Conservation (phyloP, 2,113 vertebrate genomes). For the Lathamus discolor region DNA sequence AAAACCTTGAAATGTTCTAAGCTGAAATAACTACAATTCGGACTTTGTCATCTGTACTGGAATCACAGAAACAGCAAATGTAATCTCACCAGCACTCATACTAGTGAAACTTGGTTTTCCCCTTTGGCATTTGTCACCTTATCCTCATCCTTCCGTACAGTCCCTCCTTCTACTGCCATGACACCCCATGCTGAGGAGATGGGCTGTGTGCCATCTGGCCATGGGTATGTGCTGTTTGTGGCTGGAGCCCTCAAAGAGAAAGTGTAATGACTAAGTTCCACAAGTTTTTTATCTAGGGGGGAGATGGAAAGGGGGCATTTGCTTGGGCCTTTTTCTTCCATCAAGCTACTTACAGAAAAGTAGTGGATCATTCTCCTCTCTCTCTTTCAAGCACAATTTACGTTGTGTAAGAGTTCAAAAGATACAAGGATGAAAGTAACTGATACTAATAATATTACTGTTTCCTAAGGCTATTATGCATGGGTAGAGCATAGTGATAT, state of each 20-base stretch:
- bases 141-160: background rate
- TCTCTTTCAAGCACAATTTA: background rate
- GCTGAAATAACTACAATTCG: background rate
- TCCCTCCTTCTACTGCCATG: rapidly evolving
- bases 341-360: background rate
- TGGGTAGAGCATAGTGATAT: background rate
- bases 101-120: background rate
- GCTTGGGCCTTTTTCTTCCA: background rate
- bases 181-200: background rate
- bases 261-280: background rate
- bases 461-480: background rate
- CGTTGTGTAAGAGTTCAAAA: background rate
- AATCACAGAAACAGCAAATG: background rate
- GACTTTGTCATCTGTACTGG: background rate
- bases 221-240: background rate
- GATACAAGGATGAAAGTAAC: background rate
- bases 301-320: background rate
- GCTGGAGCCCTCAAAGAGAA: background rate
- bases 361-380: background rate
- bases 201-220: rapidly evolving
- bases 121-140: background rate
- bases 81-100: rapidly evolving
- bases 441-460: background rate
- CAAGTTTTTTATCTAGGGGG: background rate
- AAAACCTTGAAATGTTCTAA: background rate